phyloP scores from a whole-genome alignment of 2,888 invertebrate genomes.

The Branchipolynoe longqiensis region DNA sequence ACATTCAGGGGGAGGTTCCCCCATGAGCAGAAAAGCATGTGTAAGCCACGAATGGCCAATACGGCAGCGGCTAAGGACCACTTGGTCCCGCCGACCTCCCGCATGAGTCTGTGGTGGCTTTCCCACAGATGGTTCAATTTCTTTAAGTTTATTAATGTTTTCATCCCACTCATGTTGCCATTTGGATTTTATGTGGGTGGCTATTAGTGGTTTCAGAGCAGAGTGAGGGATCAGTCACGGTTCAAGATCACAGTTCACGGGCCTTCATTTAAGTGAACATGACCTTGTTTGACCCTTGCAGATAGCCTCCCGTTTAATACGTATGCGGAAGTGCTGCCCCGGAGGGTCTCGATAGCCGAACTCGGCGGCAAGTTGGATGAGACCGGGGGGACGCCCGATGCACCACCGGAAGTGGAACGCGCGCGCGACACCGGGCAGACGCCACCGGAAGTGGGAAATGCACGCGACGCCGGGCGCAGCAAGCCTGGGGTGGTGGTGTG shows the following conservation, averaged over 20 bases:
- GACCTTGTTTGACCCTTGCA: background rate
- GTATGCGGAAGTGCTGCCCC: background rate
- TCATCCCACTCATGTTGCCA: no score
- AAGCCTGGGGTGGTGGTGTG: background rate
- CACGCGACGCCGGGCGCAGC: background rate
- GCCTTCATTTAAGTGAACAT: background rate
- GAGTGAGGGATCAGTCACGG: background rate
- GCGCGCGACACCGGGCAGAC: background rate
- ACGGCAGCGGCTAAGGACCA: no score
- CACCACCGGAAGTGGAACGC: background rate
- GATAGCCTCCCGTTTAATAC: constrained; percentile 25
- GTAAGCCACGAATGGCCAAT: no score
- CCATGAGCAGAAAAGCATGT: no score
- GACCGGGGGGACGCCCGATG: background rate
- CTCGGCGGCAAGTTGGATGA: background rate
- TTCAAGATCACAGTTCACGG: background rate
- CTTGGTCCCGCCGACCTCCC: no score
- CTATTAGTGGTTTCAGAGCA: background rate
- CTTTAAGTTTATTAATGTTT: no score
- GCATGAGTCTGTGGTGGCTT: no score
- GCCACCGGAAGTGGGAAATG: background rate
- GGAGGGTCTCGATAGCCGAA: constrained; percentile 8
- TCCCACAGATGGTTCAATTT: no score
- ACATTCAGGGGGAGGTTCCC: no score
- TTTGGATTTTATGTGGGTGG: no score